Percentiles rank a stretch among this genome's conserved stretches.
Conservation (phyloP, 2,888 invertebrate species). For the Temnothorax unifasciatus region DNA sequence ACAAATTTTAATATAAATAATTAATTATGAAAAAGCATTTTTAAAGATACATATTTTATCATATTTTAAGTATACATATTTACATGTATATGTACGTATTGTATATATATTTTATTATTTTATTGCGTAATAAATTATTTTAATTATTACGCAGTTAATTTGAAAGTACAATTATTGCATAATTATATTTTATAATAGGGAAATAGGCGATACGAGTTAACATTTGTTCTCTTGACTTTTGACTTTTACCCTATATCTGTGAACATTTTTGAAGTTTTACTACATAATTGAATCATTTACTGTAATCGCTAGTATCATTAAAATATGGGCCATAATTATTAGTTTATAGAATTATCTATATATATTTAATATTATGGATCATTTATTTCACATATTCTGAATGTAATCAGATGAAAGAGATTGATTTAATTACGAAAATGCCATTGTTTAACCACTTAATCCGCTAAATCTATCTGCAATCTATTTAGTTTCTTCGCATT, state of each 20-base stretch:
- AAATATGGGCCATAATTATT: background rate
- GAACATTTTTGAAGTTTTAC: background rate
- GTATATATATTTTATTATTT: background rate
- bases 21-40: too few relatives aligned
- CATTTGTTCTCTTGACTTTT: background rate
- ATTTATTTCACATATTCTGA: background rate
- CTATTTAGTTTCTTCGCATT: slow-evolving; percentile 2
- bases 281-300: background rate
- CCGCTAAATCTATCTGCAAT: slow-evolving; percentile 1
- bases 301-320: background rate
- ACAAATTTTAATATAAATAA: background rate
- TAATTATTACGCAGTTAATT: background rate
- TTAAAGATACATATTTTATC: background rate
- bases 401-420: slow-evolving; percentile 13
- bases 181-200: background rate
- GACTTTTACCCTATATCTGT: background rate
- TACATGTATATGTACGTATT: background rate
- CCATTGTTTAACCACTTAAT: background rate
- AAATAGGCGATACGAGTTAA: background rate
- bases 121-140: background rate
- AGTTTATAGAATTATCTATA: background rate
- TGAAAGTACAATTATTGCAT: background rate
- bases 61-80: background rate
- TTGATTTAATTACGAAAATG: background rate
- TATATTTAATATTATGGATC: background rate